These are phyloP conservation scores for Glyphotaelius pellucidus DNA, from an alignment of 2,888 invertebrate species.

Conservation along the genomic window DNA sequence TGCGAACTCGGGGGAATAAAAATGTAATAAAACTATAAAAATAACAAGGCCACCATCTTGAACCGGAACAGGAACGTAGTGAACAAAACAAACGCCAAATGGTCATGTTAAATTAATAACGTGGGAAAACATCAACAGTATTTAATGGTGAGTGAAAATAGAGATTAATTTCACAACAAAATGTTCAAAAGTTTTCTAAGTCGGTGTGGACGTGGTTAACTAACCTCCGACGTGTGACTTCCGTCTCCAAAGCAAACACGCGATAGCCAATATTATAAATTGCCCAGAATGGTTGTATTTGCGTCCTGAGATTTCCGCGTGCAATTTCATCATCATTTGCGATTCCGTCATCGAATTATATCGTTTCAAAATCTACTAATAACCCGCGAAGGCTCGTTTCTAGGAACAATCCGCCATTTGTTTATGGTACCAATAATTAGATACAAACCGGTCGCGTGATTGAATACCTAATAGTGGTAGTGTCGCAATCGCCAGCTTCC, in stretches of 20 bases:
- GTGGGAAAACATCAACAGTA: not conserved
- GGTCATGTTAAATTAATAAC: no score
- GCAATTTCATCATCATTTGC: not conserved
- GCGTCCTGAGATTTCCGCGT: not conserved
- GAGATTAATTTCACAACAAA: not conserved
- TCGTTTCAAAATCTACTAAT: not conserved
- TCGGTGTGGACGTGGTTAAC: not conserved
- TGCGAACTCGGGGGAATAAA: no score
- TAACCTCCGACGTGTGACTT: not conserved
- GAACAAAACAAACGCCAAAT: no score
- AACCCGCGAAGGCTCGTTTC: not conserved
- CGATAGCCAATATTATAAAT: not conserved
- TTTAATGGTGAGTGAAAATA: not conserved
- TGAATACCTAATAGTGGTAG: not conserved
- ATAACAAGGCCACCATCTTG: no score
- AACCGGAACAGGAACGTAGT: no score
- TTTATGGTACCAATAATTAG: not conserved
- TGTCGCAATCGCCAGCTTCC: not conserved
- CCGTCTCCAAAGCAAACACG: not conserved
- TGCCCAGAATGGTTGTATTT: not conserved
- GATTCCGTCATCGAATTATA: not conserved
- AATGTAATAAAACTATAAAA: no score
- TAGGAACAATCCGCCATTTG: constrained; percentile 1
- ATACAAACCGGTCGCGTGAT: constrained; percentile 2
- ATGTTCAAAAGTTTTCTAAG: not conserved